A percentile compares a stretch with the other conserved stretches of the same genome.
Evolutionary conservation across 2,888 invertebrate genomes (phyloP).

Genomic region (Ochropacha duplaris): DNA sequence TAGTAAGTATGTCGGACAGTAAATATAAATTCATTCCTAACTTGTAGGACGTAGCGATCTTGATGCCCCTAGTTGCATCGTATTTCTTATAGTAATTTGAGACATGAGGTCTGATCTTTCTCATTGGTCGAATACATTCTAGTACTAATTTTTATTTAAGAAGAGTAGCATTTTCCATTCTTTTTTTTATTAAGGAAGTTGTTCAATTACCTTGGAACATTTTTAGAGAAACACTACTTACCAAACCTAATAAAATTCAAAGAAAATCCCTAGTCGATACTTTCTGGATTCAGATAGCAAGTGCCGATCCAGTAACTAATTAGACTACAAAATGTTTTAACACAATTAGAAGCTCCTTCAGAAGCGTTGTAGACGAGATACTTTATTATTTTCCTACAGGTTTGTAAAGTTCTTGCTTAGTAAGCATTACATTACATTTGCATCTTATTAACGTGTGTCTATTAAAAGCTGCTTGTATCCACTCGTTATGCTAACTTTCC

Average conservation of each 20-base stretch:
- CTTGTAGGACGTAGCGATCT: too few relatives aligned
- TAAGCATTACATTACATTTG: background rate
- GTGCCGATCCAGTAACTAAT: conserved; percentile 31
- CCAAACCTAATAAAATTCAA: background rate
- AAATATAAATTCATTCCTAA: too few relatives aligned
- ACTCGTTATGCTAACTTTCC: background rate
- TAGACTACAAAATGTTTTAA: conserved; percentile 33
- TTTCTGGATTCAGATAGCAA: conserved; percentile 15
- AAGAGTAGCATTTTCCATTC: too few relatives aligned
- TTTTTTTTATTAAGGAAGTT: background rate
- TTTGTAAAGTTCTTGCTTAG: background rate
- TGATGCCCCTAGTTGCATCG: too few relatives aligned
- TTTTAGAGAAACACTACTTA: background rate
- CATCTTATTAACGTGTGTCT: background rate
- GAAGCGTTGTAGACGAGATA: conserved; percentile 24
- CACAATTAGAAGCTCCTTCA: conserved; percentile 29
- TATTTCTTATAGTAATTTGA: too few relatives aligned
- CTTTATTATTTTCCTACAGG: background rate
- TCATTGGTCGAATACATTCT: too few relatives aligned
- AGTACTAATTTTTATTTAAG: too few relatives aligned
- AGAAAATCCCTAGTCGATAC: background rate
- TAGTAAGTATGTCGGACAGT: conserved; percentile 9
- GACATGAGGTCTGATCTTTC: too few relatives aligned
- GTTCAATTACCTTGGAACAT: too few relatives aligned
- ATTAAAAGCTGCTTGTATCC: background rate